Evolutionary conservation across 2,797 vertebrate genomes (phyloP), one percentile per base, ranked within the genome.

Genomic region (Coregonus sp.): DNA sequence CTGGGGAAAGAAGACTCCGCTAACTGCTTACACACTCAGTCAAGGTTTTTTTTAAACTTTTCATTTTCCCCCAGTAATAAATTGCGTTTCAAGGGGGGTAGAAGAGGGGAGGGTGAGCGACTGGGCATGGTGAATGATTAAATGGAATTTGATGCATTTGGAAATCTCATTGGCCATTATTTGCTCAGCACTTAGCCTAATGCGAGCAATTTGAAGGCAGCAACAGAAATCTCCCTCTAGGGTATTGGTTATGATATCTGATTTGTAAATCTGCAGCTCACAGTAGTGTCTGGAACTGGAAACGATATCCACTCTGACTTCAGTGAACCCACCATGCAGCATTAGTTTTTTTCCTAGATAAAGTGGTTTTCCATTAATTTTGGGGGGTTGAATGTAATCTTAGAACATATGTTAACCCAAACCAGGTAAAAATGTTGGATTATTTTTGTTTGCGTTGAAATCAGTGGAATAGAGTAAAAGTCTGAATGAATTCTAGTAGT

Each of bases 71-170:
- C 83, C 83, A 86, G 90, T 85, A 65, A 75, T 84, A 85, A 86
- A 87, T 89, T 80, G 87, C 86, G 61, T 88, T 88, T 88, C 85
- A 86, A 81, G 84, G 2, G 71, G 61, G 78, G 80, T 77, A 71
- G 72, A 80, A 68, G 83, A 50, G 18, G 74, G 33, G 20, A 76
- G 86, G 82, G 83, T 31, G 18, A n/a, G 69, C 54, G 18, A 59
- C n/a, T 4, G 56, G n/a, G 56, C 56, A 59, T 9, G 73, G 31
- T 33, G 72, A 77, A 66, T 83, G 73, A 92, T 92, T 92, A 86
- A 91, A 91, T 90, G 84, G 87, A 85, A 86, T 91, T 91, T 91
- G 88, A 86, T 89, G 84, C 86, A 80, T 90, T 83, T 81, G 78
- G 88, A 91, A 80, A 86, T 88, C 89, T 84, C 87, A 73, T 86